Percentiles rank a stretch among this genome's conserved stretches.
These are phyloP conservation scores for Falco novaeseelandiae DNA, from an alignment of 2,797 vertebrate genomes.

Conservation along the genomic window DNA sequence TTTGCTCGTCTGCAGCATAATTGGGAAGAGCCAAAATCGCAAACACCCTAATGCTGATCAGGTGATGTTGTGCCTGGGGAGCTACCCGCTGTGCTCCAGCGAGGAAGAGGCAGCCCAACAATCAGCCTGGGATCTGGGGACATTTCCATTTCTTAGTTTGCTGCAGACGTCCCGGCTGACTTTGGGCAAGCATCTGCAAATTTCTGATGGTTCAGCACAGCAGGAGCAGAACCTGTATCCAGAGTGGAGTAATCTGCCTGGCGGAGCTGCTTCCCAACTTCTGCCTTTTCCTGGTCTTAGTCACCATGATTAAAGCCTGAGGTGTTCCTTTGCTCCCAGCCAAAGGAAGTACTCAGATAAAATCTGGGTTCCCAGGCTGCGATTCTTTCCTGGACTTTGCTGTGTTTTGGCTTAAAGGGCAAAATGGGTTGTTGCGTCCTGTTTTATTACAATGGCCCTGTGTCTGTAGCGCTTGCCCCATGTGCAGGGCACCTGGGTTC, in stretches of 20 bases:
- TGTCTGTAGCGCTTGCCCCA: rapidly evolving
- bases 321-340: background rate
- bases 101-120: background rate
- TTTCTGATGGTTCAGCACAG: rapidly evolving
- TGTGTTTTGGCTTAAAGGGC: background rate
- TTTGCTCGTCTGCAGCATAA: rapidly evolving
- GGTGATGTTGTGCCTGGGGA: background rate
- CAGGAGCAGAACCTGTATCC: background rate
- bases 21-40: rapidly evolving
- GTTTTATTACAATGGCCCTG: background rate
- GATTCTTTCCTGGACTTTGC: background rate
- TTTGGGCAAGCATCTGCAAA: background rate
- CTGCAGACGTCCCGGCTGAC: background rate
- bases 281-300: background rate
- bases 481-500: rapidly evolving
- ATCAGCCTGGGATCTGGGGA: background rate
- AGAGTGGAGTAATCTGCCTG: background rate
- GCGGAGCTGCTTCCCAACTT: background rate
- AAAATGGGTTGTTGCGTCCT: background rate
- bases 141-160: background rate
- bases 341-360: background rate
- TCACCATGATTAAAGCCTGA: rapidly evolving
- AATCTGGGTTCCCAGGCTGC: background rate
- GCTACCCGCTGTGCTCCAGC: rapidly evolving
- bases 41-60: rapidly evolving